These are phyloP conservation scores for Pygoscelis adeliae DNA, from an alignment of 2,113 vertebrate species.

Conservation along the genomic window DNA sequence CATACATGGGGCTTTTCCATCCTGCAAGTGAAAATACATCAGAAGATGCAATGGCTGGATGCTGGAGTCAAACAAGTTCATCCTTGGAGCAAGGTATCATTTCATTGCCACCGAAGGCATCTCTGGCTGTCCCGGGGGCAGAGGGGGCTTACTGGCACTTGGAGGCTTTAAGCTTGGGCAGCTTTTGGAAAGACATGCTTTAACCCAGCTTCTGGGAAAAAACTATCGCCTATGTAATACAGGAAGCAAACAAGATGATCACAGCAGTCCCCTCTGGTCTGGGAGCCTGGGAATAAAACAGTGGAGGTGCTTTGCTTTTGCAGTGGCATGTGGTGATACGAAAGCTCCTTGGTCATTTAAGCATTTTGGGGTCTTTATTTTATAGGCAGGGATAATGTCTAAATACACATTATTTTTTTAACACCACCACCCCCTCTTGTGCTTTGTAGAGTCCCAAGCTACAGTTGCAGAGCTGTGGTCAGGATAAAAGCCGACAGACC, in stretches of 20 bases:
- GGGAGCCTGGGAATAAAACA: neutral
- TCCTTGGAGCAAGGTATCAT: neutral
- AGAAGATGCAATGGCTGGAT: neutral
- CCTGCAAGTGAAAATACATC: neutral
- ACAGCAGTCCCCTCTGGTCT: neutral
- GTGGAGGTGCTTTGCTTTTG: neutral
- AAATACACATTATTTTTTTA: constrained; percentile 59
- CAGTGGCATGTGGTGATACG: neutral
- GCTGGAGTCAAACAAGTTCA: neutral
- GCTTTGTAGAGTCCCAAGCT: constrained; percentile 54
- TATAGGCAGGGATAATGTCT: constrained; percentile 61
- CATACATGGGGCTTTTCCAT: neutral
- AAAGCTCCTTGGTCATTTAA: constrained; percentile 39
- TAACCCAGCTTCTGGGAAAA: neutral
- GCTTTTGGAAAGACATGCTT: neutral
- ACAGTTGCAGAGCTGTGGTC: constrained; percentile 47
- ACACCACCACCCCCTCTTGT: constrained; percentile 29
- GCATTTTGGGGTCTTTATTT: constrained; percentile 58
- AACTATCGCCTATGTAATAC: neutral
- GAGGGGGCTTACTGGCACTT: neutral
- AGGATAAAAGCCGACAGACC: constrained; percentile 70
- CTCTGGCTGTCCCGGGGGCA: neutral
- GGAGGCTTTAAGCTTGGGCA: neutral
- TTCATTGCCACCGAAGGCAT: neutral
- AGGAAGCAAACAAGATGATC: constrained; percentile 1